A percentile compares a stretch with the other conserved stretches of the same genome.
Conservation (phyloP, 2,888 invertebrate species). For the Amiota mariae region DNA sequence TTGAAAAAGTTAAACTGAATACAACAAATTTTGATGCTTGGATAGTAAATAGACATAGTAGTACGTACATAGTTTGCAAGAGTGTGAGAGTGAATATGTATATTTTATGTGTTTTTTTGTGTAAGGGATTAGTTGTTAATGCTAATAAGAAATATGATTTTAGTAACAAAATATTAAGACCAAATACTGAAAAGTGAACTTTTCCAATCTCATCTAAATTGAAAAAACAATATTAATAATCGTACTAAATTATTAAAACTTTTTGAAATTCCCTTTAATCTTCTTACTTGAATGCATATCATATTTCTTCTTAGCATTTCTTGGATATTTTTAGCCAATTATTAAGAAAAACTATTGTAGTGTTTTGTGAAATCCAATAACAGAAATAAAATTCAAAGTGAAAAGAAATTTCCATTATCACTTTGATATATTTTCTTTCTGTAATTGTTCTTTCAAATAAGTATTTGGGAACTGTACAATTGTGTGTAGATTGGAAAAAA, state of each 20-base stretch:
- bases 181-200: background rate
- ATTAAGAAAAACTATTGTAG: conserved; percentile 5
- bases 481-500: no score
- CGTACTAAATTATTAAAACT: no score
- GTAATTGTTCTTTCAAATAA: no score
- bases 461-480: no score
- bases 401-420: no score
- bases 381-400: no score
- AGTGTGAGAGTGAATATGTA: background rate
- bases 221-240: background rate
- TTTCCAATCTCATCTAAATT: background rate
- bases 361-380: no score
- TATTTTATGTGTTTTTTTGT: background rate
- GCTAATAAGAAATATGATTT: no score
- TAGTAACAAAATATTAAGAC: no score
- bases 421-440: no score
- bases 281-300: background rate
- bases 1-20: conserved; percentile 30
- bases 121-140: background rate
- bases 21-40: conserved; percentile 43
- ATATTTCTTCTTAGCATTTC: background rate
- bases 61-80: background rate
- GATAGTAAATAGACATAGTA: background rate
- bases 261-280: no score
- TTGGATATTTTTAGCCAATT: conserved; percentile 39